Conservation (phyloP, 2,797 vertebrate species). For the Bryconaethiops microstoma region DNA sequence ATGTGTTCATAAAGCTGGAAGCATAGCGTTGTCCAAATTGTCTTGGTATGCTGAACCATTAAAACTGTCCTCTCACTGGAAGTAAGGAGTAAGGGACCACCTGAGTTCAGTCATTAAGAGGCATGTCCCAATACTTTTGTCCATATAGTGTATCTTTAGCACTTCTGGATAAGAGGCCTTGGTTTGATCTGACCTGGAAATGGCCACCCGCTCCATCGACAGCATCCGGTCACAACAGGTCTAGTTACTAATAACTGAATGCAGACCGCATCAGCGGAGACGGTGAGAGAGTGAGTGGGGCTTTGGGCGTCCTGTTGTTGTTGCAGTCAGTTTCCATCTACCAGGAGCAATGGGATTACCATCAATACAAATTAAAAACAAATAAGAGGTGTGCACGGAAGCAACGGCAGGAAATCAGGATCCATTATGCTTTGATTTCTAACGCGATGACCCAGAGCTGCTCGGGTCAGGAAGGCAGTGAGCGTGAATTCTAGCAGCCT, state of each 20-base stretch:
- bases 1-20: too few relatives aligned
- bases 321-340: conserved; percentile 65
- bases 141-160: neutral
- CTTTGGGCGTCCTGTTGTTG: conserved; percentile 65
- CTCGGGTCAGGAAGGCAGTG: conserved; percentile 73
- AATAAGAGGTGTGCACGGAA: conserved; percentile 85
- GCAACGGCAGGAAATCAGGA: conserved; percentile 79
- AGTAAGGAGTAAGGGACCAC: too few relatives aligned
- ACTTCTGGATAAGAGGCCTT: neutral
- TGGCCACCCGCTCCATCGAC: conserved; percentile 16
- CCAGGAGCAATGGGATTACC: conserved; percentile 81
- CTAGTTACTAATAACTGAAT: neutral
- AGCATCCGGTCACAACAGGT: conserved; percentile 8
- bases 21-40: too few relatives aligned
- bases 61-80: too few relatives aligned
- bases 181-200: conserved; percentile 30
- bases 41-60: too few relatives aligned
- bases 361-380: conserved; percentile 93
- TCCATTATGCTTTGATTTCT: conserved; percentile 90
- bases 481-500: conserved; percentile 77
- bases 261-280: neutral
- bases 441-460: conserved; percentile 83
- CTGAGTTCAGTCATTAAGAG: too few relatives aligned
- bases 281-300: neutral
- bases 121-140: too few relatives aligned